These are phyloP conservation scores for Drosophila willistoni DNA, from an alignment of 1,140 invertebrate species.

Conservation along the genomic window DNA sequence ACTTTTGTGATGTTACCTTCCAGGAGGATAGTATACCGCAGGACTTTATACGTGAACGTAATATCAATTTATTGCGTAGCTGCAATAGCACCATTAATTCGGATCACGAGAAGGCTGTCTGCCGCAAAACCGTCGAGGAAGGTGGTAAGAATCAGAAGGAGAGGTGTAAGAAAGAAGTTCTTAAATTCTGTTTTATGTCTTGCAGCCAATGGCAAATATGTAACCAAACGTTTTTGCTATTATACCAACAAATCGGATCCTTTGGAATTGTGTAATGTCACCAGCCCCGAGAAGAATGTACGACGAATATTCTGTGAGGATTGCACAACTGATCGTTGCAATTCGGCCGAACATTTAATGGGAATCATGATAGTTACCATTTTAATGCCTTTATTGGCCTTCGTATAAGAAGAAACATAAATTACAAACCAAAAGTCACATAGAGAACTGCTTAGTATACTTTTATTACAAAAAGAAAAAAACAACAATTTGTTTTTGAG, in stretches of 20 bases:
- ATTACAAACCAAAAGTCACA: conserved; percentile 31
- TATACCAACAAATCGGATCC: conserved; percentile 80
- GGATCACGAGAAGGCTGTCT: conserved; percentile 74
- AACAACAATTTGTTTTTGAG: conserved; percentile 44
- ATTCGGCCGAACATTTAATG: conserved; percentile 45
- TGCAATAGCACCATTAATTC: conserved; percentile 78
- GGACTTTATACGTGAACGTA: conserved; percentile 64
- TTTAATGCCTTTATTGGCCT: conserved; percentile 47
- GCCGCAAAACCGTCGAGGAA: conserved; percentile 79
- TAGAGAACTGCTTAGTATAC: neutral
- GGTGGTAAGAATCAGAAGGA: conserved; percentile 55
- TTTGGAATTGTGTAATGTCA: conserved; percentile 66
- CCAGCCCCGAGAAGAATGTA: conserved; percentile 76
- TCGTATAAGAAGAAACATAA: conserved; percentile 26
- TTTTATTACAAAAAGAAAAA: conserved; percentile 10
- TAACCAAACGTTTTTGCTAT: conserved; percentile 81
- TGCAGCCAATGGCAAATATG: conserved; percentile 69
- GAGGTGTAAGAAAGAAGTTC: neutral
- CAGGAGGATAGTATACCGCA: conserved; percentile 74
- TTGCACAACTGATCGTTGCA: conserved; percentile 74
- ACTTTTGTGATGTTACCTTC: conserved; percentile 74
- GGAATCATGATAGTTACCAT: conserved; percentile 41
- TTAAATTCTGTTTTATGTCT: conserved; percentile 1
- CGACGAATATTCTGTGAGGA: conserved; percentile 78
- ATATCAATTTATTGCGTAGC: conserved; percentile 67